Conservation (phyloP, 1,140 invertebrate genomes). For the Drosophila parvula region DNA sequence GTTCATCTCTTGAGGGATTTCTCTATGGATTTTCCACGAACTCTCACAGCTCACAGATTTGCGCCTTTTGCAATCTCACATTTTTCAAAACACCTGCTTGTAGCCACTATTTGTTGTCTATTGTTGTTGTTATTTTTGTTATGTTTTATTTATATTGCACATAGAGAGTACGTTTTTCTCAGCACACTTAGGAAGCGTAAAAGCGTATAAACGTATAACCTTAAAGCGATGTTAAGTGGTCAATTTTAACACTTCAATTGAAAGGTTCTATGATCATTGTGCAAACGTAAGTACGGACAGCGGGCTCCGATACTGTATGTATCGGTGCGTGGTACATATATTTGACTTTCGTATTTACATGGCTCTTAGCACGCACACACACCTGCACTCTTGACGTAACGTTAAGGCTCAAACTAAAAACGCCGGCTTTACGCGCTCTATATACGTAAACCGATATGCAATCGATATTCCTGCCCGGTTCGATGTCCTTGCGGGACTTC, state of each 20-base stretch:
- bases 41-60: not conserved
- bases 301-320: constrained; percentile 6
- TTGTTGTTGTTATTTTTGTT: constrained; percentile 21
- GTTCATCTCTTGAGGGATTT: constrained; percentile 14
- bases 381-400: constrained; percentile 8
- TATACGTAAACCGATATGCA: not conserved
- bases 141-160: constrained; percentile 23
- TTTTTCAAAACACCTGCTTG: constrained; percentile 1
- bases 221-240: constrained; percentile 78
- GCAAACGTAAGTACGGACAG: constrained; percentile 7
- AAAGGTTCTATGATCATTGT: constrained; percentile 66
- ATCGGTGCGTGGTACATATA: constrained; percentile 60
- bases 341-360: constrained; percentile 69
- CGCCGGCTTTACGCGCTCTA: not conserved
- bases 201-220: constrained; percentile 61
- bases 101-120: constrained; percentile 12
- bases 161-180: constrained; percentile 25
- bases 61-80: no score
- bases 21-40: not conserved
- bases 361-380: constrained; percentile 21
- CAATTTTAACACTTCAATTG: constrained; percentile 82
- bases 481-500: not conserved
- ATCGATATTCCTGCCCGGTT: not conserved
- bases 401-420: not conserved
- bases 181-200: constrained; percentile 46